Percentiles rank a stretch among this genome's conserved stretches.
Evolutionary conservation across 2,797 vertebrate species (phyloP).

Genomic region (Brachyalestes nurse): DNA sequence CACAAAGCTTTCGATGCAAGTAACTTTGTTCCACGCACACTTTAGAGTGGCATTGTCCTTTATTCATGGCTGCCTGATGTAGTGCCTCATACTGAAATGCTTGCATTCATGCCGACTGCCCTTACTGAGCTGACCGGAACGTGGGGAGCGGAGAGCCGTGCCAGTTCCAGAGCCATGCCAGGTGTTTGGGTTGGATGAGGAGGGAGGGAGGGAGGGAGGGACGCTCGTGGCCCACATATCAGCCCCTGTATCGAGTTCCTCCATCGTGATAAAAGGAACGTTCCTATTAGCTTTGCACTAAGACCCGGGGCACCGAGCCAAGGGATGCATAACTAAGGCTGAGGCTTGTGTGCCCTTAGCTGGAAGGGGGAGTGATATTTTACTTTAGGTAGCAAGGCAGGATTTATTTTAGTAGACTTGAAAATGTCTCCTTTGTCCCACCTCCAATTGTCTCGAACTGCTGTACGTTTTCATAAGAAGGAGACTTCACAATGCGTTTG

Average conservation of each 20-base stretch:
- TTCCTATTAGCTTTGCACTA: slow-evolving; percentile 59
- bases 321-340: slow-evolving; percentile 34
- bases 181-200: slow-evolving; percentile 77
- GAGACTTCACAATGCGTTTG: no score
- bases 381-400: background rate
- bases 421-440: no score
- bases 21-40: slow-evolving; percentile 4
- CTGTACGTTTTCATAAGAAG: no score
- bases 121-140: slow-evolving; percentile 43
- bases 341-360: background rate
- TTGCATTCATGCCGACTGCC: slow-evolving; percentile 47
- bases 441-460: no score
- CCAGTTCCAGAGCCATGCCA: slow-evolving; percentile 68
- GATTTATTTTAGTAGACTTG: background rate
- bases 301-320: slow-evolving; percentile 49
- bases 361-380: background rate
- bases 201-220: slow-evolving; percentile 43
- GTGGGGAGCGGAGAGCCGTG: slow-evolving; percentile 5
- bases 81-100: background rate
- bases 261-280: slow-evolving; percentile 63
- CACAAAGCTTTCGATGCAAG: background rate
- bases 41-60: slow-evolving; percentile 24
- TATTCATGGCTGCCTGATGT: slow-evolving; percentile 25
- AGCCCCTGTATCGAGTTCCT: slow-evolving; percentile 52
- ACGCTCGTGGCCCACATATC: slow-evolving; percentile 56